Evolutionary conservation across 2,113 vertebrate genomes (phyloP).

Genomic region (Corvus moneduloides): DNA sequence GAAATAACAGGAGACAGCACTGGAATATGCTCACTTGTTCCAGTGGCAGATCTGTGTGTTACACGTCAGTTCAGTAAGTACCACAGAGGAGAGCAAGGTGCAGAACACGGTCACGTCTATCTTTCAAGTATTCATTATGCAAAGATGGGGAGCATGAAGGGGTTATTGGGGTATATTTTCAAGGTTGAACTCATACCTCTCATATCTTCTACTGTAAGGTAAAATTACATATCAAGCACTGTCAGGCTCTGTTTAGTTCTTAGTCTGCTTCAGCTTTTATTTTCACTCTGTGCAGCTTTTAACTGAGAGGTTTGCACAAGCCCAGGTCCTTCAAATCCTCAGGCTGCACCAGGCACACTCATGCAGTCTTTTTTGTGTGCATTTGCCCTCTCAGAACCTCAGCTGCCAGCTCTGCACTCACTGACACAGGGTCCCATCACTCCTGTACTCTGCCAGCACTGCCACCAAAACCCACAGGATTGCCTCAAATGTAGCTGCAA

Average conservation of each 20-base stretch:
- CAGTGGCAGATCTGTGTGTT: not conserved
- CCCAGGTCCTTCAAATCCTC: not conserved
- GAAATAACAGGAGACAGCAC: not conserved
- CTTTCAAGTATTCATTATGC: not conserved
- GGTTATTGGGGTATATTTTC: not conserved
- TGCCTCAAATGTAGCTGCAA: not conserved
- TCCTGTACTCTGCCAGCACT: not conserved
- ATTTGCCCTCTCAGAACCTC: not conserved
- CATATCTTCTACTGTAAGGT: not conserved
- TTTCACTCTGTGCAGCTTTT: not conserved
- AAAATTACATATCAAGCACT: not conserved
- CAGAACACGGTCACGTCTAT: rapidly evolving
- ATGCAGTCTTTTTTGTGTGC: rapidly evolving
- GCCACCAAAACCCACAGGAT: not conserved
- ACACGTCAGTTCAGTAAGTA: not conserved
- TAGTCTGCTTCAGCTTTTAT: not conserved
- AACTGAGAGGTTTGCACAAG: not conserved
- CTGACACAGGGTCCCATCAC: rapidly evolving
- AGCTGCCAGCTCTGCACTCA: not conserved
- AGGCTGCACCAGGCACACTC: not conserved
- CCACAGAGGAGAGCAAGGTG: not conserved
- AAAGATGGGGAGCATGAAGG: not conserved
- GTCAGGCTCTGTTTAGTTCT: not conserved
- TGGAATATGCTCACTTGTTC: not conserved
- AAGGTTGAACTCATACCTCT: not conserved